Evolutionary conservation across 1,140 invertebrate species (phyloP).

Genomic region (Matsumurasca onukii): DNA sequence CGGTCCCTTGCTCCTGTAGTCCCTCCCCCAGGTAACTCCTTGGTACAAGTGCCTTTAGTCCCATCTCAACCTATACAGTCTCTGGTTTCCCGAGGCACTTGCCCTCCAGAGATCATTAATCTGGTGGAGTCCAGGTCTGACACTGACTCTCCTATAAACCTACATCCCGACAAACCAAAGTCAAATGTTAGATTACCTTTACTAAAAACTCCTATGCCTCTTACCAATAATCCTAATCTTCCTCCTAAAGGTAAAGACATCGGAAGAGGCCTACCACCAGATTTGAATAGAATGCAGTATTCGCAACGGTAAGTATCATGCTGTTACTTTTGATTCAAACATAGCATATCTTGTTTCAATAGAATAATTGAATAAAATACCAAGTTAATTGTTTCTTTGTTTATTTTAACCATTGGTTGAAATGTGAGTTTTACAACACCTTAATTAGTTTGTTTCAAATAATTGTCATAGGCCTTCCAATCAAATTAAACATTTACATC

Average conservation of each 20-base stretch:
- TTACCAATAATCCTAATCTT: constrained; percentile 28
- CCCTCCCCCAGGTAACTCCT: constrained; percentile 22
- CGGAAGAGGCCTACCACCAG: neutral
- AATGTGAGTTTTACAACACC: too few species aligned
- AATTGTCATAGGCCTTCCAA: too few species aligned
- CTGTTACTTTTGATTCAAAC: too few species aligned
- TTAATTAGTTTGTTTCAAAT: too few species aligned
- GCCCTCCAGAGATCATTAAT: constrained; percentile 18
- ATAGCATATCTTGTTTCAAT: too few species aligned
- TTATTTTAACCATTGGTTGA: too few species aligned
- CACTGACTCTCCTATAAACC: constrained; percentile 11
- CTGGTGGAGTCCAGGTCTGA: constrained; percentile 3
- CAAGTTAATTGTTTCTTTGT: too few species aligned
- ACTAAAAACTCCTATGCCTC: constrained; percentile 4
- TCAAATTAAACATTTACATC: too few species aligned
- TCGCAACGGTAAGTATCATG: neutral
- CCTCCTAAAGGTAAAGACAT: constrained; percentile 33
- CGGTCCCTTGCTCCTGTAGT: neutral
- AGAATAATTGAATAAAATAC: too few species aligned
- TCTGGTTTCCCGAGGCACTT: neutral
- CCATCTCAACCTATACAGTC: constrained; percentile 8
- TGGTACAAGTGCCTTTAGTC: neutral
- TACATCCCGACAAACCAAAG: neutral
- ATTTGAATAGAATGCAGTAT: constrained; percentile 12
- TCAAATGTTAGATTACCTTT: neutral